A percentile compares a stretch with the other conserved stretches of the same genome.
Conservation (phyloP, 2,888 invertebrate species). For the Mamestra brassicae region DNA sequence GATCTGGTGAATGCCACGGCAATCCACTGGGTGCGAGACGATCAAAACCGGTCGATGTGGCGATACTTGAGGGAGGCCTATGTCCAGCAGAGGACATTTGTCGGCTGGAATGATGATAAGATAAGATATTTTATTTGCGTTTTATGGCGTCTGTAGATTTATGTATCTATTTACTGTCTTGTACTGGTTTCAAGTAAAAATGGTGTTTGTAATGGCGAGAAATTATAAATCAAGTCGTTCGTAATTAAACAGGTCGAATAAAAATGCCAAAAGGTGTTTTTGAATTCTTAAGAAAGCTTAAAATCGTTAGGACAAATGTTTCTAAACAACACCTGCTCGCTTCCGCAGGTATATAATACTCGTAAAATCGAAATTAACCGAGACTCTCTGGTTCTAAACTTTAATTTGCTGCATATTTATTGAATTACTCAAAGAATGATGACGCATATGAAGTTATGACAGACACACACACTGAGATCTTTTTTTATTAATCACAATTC, state of each 20-base stretch:
- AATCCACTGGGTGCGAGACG: too few species aligned
- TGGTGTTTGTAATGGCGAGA: too few species aligned
- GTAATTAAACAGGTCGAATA: too few species aligned
- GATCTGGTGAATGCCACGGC: too few species aligned
- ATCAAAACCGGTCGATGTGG: too few species aligned
- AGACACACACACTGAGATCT: constrained; percentile 22
- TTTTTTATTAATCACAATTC: constrained; percentile 18
- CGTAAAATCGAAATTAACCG: not conserved
- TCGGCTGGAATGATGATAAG: too few species aligned
- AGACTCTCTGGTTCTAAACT: not conserved
- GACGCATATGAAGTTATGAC: not conserved
- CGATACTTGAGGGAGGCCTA: too few species aligned
- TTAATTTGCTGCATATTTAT: not conserved
- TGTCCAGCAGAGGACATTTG: too few species aligned
- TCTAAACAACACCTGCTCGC: constrained; percentile 16
- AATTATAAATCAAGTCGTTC: not conserved
- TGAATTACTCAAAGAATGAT: not conserved
- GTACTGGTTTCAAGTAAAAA: too few species aligned
- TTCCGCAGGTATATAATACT: constrained; percentile 6
- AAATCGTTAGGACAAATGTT: constrained; percentile 3
- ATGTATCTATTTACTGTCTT: too few species aligned
- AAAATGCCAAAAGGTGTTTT: constrained; percentile 4
- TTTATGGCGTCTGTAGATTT: too few species aligned
- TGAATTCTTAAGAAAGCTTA: not conserved
- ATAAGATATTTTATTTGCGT: too few species aligned